phyloP scores from a whole-genome alignment of 2,797 vertebrate species.

The Rhabdophis nuchalis region DNA sequence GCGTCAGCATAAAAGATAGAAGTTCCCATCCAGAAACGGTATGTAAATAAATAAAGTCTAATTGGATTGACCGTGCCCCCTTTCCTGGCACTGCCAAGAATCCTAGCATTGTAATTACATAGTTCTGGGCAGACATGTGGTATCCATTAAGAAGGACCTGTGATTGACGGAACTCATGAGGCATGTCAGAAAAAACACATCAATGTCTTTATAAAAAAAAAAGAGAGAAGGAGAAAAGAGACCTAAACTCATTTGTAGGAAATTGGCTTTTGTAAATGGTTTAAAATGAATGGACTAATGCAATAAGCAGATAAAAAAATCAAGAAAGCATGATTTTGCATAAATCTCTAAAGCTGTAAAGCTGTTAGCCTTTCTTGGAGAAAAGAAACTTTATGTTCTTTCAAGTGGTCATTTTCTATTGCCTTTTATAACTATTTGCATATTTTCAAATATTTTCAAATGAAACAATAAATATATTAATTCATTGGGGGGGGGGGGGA shows the following conservation, averaged over 20 bases:
- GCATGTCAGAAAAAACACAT: slow-evolving; percentile 81
- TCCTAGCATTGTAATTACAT: slow-evolving; percentile 79
- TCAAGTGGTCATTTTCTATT: slow-evolving; percentile 40
- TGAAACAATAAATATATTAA: slow-evolving; percentile 63
- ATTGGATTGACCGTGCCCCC: slow-evolving; percentile 80
- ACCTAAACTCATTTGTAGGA: slow-evolving; percentile 69
- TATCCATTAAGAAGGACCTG: slow-evolving; percentile 79
- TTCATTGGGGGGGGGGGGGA: slow-evolving; percentile 47
- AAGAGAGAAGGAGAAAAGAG: slow-evolving; percentile 51
- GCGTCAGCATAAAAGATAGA: slow-evolving; percentile 77
- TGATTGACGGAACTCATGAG: slow-evolving; percentile 81
- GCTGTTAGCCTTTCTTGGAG: slow-evolving; percentile 38
- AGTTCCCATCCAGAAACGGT: slow-evolving; percentile 76
- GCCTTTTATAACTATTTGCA: slow-evolving; percentile 34
- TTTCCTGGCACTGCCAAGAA: slow-evolving; percentile 82
- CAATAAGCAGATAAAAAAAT: slow-evolving; percentile 17
- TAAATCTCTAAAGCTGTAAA: slow-evolving; percentile 35
- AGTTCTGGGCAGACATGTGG: slow-evolving; percentile 81
- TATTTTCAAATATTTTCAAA: slow-evolving; percentile 66
- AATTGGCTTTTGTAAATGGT: slow-evolving; percentile 64
- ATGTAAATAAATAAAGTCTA: slow-evolving; percentile 84
- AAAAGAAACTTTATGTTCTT: slow-evolving; percentile 37
- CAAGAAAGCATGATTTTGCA: slow-evolving; percentile 40
- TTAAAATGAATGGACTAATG: slow-evolving; percentile 40
- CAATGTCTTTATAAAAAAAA: slow-evolving; percentile 72